These are phyloP conservation scores for Miichthys miiuy DNA, from an alignment of 2,797 vertebrate genomes.

Conservation along the genomic window DNA sequence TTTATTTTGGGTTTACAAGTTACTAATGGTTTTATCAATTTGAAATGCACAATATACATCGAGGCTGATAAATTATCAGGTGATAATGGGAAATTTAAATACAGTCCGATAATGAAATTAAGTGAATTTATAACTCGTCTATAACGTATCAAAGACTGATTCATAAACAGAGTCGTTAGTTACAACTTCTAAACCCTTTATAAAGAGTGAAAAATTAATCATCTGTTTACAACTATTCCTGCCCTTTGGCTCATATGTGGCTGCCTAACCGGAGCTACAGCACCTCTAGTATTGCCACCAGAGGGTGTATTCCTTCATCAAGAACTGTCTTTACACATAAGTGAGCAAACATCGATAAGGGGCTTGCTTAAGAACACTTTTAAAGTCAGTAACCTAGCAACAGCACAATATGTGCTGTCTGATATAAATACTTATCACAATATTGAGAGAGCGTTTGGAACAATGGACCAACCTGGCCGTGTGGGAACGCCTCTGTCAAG, in stretches of 20 bases:
- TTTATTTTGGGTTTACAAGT: not conserved
- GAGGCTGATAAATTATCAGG: not conserved
- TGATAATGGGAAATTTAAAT: no score
- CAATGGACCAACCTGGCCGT: slow-evolving; percentile 88
- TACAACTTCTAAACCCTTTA: not conserved
- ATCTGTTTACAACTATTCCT: not conserved
- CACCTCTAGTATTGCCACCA: not conserved
- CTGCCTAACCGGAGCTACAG: not conserved
- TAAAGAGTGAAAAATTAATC: not conserved
- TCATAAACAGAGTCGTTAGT: not conserved
- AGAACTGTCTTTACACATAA: not conserved
- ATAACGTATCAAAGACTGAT: not conserved
- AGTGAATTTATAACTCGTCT: not conserved
- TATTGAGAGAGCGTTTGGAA: not conserved
- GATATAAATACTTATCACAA: not conserved
- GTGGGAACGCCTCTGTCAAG: slow-evolving; percentile 95
- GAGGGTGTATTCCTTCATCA: slow-evolving; percentile 16
- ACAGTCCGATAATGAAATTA: no score
- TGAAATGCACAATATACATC: no score
- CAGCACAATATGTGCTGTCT: not conserved
- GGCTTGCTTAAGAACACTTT: not conserved
- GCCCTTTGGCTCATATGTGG: not conserved
- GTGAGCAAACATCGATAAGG: not conserved
- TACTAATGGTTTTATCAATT: not conserved
- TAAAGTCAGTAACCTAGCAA: not conserved